phyloP scores from a whole-genome alignment of 2,888 invertebrate species.

The Sinhomidia bicolor region DNA sequence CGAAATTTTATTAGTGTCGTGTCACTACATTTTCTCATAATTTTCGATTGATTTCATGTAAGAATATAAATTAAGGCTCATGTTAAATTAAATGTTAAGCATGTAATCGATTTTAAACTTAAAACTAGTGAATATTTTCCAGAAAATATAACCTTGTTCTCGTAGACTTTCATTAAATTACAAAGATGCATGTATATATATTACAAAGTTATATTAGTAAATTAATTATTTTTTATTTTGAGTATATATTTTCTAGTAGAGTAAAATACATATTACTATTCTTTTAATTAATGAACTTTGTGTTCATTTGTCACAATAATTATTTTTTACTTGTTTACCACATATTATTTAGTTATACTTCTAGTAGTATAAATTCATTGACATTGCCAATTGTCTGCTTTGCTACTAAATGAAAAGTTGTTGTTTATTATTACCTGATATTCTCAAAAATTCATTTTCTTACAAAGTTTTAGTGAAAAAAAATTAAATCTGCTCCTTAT shows the following conservation, averaged over 20 bases:
- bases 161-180: too few relatives aligned
- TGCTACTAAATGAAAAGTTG: neutral
- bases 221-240: constrained; percentile 8
- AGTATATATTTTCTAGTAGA: neutral
- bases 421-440: neutral
- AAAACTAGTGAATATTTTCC: too few relatives aligned
- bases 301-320: constrained; percentile 13
- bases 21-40: neutral
- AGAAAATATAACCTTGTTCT: too few relatives aligned
- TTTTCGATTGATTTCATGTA: neutral
- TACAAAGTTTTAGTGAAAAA: neutral
- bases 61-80: too few relatives aligned
- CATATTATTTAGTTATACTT: neutral
- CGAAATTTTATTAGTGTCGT: neutral
- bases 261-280: neutral
- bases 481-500: neutral
- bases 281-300: neutral
- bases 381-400: constrained; percentile 22
- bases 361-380: neutral
- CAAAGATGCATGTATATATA: too few relatives aligned
- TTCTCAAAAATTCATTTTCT: too few relatives aligned
- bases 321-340: neutral
- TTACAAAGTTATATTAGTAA: too few relatives aligned
- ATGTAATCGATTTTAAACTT: too few relatives aligned
- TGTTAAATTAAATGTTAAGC: too few relatives aligned